These are phyloP conservation scores for Teleogryllus occipitalis DNA, from an alignment of 1,140 invertebrate species.

Conservation along the genomic window DNA sequence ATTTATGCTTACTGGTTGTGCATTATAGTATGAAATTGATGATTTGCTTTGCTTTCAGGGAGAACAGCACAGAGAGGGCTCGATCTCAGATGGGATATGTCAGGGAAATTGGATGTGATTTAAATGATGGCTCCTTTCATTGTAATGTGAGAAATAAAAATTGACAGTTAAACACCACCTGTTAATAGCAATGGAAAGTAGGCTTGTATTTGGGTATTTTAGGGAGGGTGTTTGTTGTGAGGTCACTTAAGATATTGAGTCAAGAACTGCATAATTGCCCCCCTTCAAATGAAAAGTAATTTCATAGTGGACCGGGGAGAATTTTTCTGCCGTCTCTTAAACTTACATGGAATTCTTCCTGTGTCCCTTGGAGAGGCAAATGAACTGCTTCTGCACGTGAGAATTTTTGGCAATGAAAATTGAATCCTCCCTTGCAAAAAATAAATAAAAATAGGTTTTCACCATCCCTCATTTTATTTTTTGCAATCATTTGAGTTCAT, in stretches of 20 bases:
- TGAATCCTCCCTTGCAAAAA: neutral
- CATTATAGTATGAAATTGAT: too few species aligned
- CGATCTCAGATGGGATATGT: neutral
- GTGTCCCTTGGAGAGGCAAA: neutral
- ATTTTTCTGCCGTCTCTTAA: neutral
- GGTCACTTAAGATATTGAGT: neutral
- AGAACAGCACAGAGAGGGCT: neutral
- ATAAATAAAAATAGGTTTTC: neutral
- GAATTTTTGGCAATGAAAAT: neutral
- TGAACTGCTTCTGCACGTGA: neutral
- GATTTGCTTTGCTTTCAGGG: neutral
- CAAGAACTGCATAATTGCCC: neutral
- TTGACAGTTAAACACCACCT: neutral
- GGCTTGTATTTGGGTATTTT: constrained; percentile 4
- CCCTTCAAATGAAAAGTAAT: neutral
- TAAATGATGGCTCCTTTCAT: neutral
- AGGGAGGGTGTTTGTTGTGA: neutral
- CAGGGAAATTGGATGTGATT: neutral
- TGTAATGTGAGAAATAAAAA: constrained; percentile 2
- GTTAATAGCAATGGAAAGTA: neutral
- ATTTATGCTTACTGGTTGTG: too few species aligned
- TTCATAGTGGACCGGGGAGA: neutral
- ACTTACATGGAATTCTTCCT: neutral
- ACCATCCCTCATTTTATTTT: neutral
- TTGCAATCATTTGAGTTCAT: neutral